Evolutionary conservation across 1,140 invertebrate species (phyloP), one percentile per base, ranked within the genome.

Genomic region (Helicorthomorpha holstii): DNA sequence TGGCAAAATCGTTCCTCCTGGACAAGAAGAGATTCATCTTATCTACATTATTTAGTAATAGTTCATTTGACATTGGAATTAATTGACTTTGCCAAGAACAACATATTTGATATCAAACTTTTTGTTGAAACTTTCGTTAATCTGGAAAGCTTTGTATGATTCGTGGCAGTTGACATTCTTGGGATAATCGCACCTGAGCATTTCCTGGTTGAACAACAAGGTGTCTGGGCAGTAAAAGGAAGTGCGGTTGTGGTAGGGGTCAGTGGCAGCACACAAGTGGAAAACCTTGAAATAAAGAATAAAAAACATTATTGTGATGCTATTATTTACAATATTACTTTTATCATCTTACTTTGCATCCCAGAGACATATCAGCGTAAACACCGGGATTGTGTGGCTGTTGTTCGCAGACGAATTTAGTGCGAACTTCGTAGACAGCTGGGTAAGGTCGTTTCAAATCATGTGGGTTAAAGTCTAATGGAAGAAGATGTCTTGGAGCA

Each of bases 151-250:
- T 25, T 46, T 46, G 44, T 46, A 46, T 7, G 44, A 46, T 22
- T 46, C 44, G 44, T 46, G 44, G 19, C 44, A 46, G 44, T 46
- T 46, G 44, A 46, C 44, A 46, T 46, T 46, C 44, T 46, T 46
- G 44, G 19, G 7, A 19, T 46, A 46, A 22, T 46, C 44, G 44
- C 44, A 46, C 12, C 44, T 21, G 7, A 46, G 21, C 19, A 22
- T 22, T 22, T 46, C 44, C 19, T 46, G 44, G 44, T 46, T 46
- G 21, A 46, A 46, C 19, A 46, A 21, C 21, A 46, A 46, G 4
- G 19, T 46, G 21, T 46, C 44, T 7, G 44, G 44, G 25, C 44
- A 46, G 44, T 10, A 46, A 19, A 46, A 46, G 12, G 44, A 46
- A 22, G 44, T 46, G 19, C 25, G 19, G 44, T 46, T 46, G 44